Conservation (phyloP, 2,113 vertebrate genomes). For the Bagarius yarrelli region DNA sequence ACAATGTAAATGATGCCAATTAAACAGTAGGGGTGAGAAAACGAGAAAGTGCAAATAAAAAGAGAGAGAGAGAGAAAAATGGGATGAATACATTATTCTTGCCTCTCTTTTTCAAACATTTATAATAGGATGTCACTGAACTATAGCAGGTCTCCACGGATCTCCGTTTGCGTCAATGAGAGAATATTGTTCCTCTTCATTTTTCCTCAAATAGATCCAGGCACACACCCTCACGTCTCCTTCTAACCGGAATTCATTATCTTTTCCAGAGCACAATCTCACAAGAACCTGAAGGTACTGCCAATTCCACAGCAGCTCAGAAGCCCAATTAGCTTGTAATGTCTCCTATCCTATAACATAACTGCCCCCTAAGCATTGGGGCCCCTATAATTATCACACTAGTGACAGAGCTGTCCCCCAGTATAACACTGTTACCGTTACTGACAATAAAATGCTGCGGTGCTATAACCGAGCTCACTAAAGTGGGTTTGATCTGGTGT, state of each 20-base stretch:
- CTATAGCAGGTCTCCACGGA: conserved; percentile 47
- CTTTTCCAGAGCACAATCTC: conserved; percentile 36
- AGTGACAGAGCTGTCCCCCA: too few species aligned
- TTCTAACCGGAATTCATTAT: conserved; percentile 25
- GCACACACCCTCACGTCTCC: conserved; percentile 40
- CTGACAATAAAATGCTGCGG: too few species aligned
- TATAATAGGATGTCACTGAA: conserved; percentile 47
- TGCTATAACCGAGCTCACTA: too few species aligned
- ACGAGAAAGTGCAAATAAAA: neutral
- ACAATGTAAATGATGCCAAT: conserved; percentile 43
- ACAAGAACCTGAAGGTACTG: conserved; percentile 22
- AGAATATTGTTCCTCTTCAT: conserved; percentile 42
- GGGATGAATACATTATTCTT: neutral
- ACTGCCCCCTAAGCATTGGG: too few species aligned
- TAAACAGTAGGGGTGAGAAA: conserved; percentile 24
- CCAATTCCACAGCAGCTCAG: conserved; percentile 6
- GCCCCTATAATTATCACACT: too few species aligned
- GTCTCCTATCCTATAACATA: too few species aligned
- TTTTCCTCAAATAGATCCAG: conserved; percentile 45
- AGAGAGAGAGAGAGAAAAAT: conserved; percentile 39
- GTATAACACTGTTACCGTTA: too few species aligned
- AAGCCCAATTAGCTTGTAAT: too few species aligned
- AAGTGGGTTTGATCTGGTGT: too few species aligned
- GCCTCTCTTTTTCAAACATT: conserved; percentile 33
- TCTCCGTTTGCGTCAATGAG: conserved; percentile 49